A percentile compares a stretch with the other conserved stretches of the same genome.
Conservation (phyloP, 2,888 invertebrate species). For the Oscheius sp. region DNA sequence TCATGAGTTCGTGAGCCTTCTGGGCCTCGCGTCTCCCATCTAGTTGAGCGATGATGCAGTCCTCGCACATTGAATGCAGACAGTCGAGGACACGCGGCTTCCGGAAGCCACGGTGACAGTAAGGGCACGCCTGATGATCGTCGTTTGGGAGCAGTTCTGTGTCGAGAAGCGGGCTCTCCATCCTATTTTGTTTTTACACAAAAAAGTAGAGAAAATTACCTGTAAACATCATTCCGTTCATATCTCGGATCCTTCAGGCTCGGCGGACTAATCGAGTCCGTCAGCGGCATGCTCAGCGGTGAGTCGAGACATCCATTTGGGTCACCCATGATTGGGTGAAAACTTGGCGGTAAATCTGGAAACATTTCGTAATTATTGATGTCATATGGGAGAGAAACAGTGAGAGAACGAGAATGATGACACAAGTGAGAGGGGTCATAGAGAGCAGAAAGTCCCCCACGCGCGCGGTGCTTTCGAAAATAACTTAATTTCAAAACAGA, state of each 20-base stretch:
- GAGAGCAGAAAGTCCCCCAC: too few species aligned
- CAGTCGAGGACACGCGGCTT: slow-evolving; percentile 88
- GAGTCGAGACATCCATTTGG: slow-evolving; percentile 34
- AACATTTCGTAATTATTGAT: neutral
- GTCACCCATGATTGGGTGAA: slow-evolving; percentile 36
- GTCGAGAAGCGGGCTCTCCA: slow-evolving; percentile 60
- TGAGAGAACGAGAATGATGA: neutral
- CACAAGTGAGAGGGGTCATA: too few species aligned
- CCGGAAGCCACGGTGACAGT: slow-evolving; percentile 67
- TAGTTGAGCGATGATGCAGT: slow-evolving; percentile 80
- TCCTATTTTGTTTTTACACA: slow-evolving; percentile 37
- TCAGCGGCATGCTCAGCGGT: slow-evolving; percentile 19
- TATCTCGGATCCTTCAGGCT: slow-evolving; percentile 31
- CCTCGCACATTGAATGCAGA: slow-evolving; percentile 93
- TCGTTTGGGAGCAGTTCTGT: slow-evolving; percentile 62
- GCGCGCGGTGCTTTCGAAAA: too few species aligned
- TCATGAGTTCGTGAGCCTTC: slow-evolving; percentile 42
- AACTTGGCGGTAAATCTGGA: neutral
- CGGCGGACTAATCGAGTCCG: slow-evolving; percentile 37
- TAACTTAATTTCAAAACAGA: too few species aligned
- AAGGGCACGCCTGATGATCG: slow-evolving; percentile 63
- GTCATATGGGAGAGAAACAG: neutral
- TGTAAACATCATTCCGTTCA: slow-evolving; percentile 21
- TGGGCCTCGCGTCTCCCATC: slow-evolving; percentile 59
- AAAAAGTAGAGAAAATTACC: slow-evolving; percentile 7